These are phyloP conservation scores for Pollenia amentaria DNA, from an alignment of 2,888 invertebrate species.

Conservation along the genomic window DNA sequence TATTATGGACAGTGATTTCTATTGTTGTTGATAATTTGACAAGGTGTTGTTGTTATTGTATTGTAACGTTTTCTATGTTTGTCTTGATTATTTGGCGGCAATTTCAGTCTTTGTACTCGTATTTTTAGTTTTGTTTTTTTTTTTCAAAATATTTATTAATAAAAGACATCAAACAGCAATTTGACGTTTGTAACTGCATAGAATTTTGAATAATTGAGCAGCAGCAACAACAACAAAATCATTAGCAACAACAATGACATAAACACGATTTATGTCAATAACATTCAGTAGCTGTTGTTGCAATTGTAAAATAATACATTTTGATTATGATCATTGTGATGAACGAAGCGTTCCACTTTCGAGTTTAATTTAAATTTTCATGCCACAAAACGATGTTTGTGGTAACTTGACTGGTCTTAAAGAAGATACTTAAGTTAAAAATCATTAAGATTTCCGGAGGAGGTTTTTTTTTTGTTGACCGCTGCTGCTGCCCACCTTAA, in stretches of 20 bases:
- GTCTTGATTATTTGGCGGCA: conserved; percentile 1
- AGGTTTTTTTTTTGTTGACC: conserved; percentile 10
- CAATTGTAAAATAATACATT: conserved; percentile 52
- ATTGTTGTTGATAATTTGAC: background rate
- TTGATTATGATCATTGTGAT: conserved; percentile 35
- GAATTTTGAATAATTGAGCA: conserved; percentile 43
- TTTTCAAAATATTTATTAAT: conserved; percentile 23
- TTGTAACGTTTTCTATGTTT: conserved; percentile 44
- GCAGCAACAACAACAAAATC: background rate
- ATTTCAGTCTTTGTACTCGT: conserved; percentile 2
- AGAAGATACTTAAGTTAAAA: conserved; percentile 2
- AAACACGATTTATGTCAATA: conserved; percentile 73
- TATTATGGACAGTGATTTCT: conserved; percentile 59
- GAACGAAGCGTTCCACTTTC: background rate
- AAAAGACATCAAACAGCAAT: conserved; percentile 7
- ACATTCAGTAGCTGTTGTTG: conserved; percentile 41
- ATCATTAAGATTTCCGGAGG: conserved; percentile 45
- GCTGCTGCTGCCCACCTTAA: conserved; percentile 45
- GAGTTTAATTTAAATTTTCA: background rate
- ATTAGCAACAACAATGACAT: conserved; percentile 31
- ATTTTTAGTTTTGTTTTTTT: conserved; percentile 15
- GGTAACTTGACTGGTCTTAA: conserved; percentile 11
- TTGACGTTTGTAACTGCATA: conserved; percentile 2
- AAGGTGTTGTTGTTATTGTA: conserved; percentile 13
- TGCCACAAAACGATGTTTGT: conserved; percentile 25